Conservation (phyloP, 2,797 vertebrate genomes). For the Alca torda region DNA sequence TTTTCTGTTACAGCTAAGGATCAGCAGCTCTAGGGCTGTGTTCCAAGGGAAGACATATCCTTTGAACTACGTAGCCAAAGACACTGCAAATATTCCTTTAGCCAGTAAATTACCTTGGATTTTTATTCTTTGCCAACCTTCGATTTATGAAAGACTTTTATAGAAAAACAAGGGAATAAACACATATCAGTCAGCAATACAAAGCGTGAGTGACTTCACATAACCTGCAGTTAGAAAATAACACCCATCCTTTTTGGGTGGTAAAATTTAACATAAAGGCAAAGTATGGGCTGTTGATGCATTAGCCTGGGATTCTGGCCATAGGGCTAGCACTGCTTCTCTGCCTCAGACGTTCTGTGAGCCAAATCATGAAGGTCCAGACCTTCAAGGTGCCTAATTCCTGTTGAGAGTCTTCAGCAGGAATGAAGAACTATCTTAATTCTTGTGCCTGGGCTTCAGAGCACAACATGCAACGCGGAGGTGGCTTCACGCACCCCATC, state of each 20-base stretch:
- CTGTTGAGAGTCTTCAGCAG: not conserved
- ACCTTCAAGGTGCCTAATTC: not conserved
- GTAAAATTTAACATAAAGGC: not conserved
- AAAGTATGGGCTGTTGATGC: not conserved
- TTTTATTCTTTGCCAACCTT: conserved; percentile 35
- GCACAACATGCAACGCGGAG: accelerated
- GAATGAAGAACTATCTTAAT: not conserved
- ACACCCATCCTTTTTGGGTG: not conserved
- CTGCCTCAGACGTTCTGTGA: not conserved
- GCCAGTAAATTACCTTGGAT: conserved; percentile 18
- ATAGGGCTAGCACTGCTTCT: not conserved
- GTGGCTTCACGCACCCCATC: not conserved
- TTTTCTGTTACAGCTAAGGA: conserved; percentile 36
- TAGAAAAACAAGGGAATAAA: not conserved
- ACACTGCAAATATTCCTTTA: conserved; percentile 33
- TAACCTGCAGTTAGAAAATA: not conserved
- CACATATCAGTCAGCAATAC: not conserved
- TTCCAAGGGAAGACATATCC: conserved; percentile 52
- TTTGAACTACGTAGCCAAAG: conserved; percentile 51
- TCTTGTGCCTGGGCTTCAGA: not conserved
- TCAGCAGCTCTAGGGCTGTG: conserved; percentile 46
- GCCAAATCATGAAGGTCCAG: not conserved
- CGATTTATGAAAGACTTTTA: conserved; percentile 32
- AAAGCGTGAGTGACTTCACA: not conserved
- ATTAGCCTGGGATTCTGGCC: not conserved